Base-by-base conservation (phyloP, 2,113 vertebrate species). In the Epinephelus lanceolatus region DNA sequence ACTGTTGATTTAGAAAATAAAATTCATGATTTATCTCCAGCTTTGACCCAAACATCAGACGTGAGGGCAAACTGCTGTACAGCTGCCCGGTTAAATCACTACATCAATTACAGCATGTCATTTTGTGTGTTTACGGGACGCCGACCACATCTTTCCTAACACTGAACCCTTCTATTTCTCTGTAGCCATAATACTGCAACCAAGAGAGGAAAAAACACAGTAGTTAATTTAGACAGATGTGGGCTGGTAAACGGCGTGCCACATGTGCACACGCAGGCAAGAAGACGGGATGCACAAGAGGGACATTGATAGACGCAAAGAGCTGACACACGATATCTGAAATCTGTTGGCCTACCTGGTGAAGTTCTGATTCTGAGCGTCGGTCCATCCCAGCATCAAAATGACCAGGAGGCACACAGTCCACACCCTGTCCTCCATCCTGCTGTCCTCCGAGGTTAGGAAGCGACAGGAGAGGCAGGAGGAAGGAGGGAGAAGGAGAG, bases 371-470 rank as follows among this genome's bases (percentile, higher is more conserved):
- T 76, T 86, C 90, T 96, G 95, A 84, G 94, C 94, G 57, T 76
- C 72, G 0, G 87, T 91, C 92, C 93, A 94, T 93, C 89, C 87
- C 47, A 93, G 69, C 3, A 84, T 85, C 84, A 93, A 67, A 78
- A 85, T 53, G 65, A 94, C 68, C 27, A 93, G 89, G 86, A 92
- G 77, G 40, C 71, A 90, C 71, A 86, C 80, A 61, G 76, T 84
- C 90, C 92, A 89, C 88, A 90, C 85, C 73, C 87, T 81, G 89
- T 63, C 77, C 88, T 88, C 91, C 93, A 94, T 95, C 89, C 84
- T 92, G 92, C 84, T 78, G 83, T 74, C 88, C 81, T 83, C 33
- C 42, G 76, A 77, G 76, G 62, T 89, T 65, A 80, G 86, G 89
- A 86, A 23, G 80, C 76, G 82, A 87, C 21, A 37, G 74, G 78